Percentiles rank a stretch among this genome's conserved stretches.
These are phyloP conservation scores for Tylochromis polylepis DNA, from an alignment of 2,113 vertebrate species.

Conservation along the genomic window DNA sequence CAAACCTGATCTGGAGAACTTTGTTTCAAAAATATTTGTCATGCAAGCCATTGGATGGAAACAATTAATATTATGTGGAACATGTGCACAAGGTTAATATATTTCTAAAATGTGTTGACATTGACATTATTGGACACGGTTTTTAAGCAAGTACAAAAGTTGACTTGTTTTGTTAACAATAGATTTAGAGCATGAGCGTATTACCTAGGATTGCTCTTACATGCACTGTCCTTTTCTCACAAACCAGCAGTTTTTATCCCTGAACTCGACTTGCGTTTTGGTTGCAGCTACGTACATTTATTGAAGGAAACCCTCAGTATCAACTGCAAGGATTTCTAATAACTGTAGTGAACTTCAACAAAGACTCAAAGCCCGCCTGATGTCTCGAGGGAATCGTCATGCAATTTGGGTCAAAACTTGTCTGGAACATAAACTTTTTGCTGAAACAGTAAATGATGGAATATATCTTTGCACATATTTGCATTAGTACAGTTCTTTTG, in stretches of 20 bases:
- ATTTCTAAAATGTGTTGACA: neutral
- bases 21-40: neutral
- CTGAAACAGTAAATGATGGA: neutral
- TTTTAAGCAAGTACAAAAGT: neutral
- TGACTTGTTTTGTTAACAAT: neutral
- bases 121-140: neutral
- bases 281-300: neutral
- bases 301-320: neutral
- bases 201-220: neutral
- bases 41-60: fast-evolving
- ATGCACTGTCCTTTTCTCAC: neutral
- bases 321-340: neutral
- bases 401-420: neutral
- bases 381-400: neutral
- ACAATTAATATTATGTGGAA: neutral
- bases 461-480: neutral
- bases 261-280: neutral
- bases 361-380: neutral
- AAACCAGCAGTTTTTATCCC: neutral
- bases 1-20: neutral
- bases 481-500: neutral
- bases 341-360: neutral
- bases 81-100: neutral
- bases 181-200: neutral
- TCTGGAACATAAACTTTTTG: neutral